Base-by-base conservation (phyloP, 2,113 vertebrate species). In the Prunella himalayana region DNA sequence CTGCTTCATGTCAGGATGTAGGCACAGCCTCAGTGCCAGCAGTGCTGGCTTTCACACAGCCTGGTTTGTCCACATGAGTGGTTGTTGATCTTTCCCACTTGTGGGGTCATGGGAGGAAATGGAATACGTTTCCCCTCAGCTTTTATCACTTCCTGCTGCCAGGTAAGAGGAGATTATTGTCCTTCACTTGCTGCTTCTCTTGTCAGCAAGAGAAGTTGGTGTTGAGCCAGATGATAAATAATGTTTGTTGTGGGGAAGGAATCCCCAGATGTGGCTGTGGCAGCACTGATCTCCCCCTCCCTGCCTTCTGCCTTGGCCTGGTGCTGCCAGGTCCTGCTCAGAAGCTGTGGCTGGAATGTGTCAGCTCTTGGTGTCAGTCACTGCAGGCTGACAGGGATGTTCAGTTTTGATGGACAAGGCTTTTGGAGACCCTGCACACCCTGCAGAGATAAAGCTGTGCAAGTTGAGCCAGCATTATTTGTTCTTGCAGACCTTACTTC, bases 61-160 rank as follows among this genome's bases (percentile, higher is more conserved):
- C 44, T 7, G 16, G 0, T 8, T n/a, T 33, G n/a, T 31, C 4
- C 28, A 37, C 63, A n/a, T 7, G 54, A 83, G 82, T 16, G 71
- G 3, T 20, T 53, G 42, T 47, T 89, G 89, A 91, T 63, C 72
- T 66, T 84, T 63, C 69, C 64, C 93, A 63, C 83, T 66, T 75
- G 22, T 50, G 81, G 68, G 82, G 80, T 92, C 86, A 53, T 10
- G 81, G 44, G 39, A 91, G 73, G 87, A 85, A 84, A 78, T 39
- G 61, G 51, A 39, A 2, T 47, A 25, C 42, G 42, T 70, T 94
- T 92, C 91, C 76, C 39, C 37, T 50, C 7, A 2, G 86, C 66
- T 94, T 94, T 92, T 95, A 90, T 94, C 85, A 4, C 75, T 92
- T 93, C 92, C 88, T 90, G 21, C 91, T 82, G 88, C 79, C 70